Evolutionary conservation across 1,140 invertebrate species (phyloP).

Genomic region (Araneus ventricosus): DNA sequence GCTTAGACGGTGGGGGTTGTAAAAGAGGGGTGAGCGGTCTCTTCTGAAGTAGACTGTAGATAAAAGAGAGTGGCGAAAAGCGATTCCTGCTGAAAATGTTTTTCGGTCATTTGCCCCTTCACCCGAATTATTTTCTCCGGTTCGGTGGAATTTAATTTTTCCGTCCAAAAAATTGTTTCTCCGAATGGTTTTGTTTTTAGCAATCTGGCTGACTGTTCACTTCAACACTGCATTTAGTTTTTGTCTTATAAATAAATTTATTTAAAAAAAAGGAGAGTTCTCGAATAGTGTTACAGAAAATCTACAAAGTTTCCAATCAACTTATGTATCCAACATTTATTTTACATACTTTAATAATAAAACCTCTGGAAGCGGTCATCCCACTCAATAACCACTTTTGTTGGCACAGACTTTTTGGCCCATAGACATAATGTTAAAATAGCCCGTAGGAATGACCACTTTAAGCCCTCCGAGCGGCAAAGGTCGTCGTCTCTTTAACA

Average conservation of each 20-base stretch:
- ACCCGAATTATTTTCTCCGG: neutral
- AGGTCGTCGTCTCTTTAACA: too few species aligned
- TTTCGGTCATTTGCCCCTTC: neutral
- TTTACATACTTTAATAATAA: too few species aligned
- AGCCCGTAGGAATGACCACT: too few species aligned
- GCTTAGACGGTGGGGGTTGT: constrained; percentile 41
- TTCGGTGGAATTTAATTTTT: neutral
- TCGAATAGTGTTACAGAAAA: neutral
- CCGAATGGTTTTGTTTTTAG: neutral
- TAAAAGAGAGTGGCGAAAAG: neutral
- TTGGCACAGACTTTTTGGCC: too few species aligned
- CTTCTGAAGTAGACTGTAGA: neutral
- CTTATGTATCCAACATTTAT: too few species aligned
- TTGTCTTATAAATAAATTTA: neutral
- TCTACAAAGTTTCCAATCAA: neutral
- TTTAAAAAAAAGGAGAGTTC: neutral
- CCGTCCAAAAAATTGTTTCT: neutral
- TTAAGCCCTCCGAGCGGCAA: too few species aligned
- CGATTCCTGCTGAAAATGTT: neutral
- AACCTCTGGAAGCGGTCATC: too few species aligned
- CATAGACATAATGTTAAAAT: too few species aligned
- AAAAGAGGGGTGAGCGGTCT: constrained; percentile 28
- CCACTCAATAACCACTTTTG: too few species aligned
- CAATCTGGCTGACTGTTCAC: neutral
- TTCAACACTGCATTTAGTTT: neutral